Base-by-base conservation (phyloP, 2,113 vertebrate species). In the Hiodon alosoides region DNA sequence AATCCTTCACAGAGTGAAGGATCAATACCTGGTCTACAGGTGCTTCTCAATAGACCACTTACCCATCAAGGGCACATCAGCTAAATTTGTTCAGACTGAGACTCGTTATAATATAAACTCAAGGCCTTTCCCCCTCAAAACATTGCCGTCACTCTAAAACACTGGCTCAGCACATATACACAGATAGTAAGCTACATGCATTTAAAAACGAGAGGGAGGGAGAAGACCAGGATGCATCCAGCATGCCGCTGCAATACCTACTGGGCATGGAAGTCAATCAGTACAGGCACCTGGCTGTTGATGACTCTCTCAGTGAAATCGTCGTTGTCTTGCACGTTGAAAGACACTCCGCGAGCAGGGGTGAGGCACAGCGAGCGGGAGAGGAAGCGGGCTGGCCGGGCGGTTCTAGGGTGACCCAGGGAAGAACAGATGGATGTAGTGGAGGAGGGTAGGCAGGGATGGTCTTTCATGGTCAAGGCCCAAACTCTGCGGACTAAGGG, bases 211-310 rank as follows among this genome's bases (percentile, higher is more conserved):
- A 31, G 31, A 31, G 31, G 31, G 31, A 31, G 31, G 31, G 31
- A 31, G 31, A 31, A 31, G 31, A 31, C 31, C 31, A 31, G 31
- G 31, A 31, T 31, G 31, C 31, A 31, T 31, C 31, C 50, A 17
- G 5, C 7, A 8, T 11, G 52, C 7, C n/a, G 67, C 7, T 6
- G 8, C 16, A 0, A 5, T 74, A 97, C 97, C 93, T 90, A 99
- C 97, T 95, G 94, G 0, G 97, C 97, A 0, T 99, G 94, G 81
- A 99, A 99, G 86, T 99, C 97, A 69, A 99, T 90, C 60, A 99
- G 88, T 14, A 99, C 90, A 0, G 97, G 97, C 2, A 93, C 93
- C 0, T 94, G 73, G 68, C 88, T 98, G 76, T 98, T 98, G 81
- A 99, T 85, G 65, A 99, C 97, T 65, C 96, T 85, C 76, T 96